Percentiles rank a stretch among this genome's conserved stretches.
Evolutionary conservation across 2,888 invertebrate species (phyloP).

Genomic region (Phorcus lineatus): DNA sequence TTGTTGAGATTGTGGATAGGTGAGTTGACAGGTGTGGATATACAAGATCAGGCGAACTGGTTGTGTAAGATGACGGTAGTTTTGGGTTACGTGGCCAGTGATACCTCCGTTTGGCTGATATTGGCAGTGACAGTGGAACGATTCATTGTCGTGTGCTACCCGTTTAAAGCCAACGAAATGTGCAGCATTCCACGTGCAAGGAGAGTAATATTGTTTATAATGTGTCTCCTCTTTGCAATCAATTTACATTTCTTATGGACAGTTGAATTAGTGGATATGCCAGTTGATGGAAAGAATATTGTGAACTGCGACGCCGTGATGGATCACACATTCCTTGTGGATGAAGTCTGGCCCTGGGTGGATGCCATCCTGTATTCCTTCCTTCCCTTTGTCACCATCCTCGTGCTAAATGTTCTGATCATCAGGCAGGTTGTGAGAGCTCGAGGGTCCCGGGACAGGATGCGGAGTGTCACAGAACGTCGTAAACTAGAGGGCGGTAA

Average conservation of each 20-base stretch:
- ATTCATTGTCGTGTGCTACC: constrained; percentile 72
- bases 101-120: constrained; percentile 73
- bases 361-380: constrained; percentile 71
- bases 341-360: constrained; percentile 71
- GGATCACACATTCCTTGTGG: constrained; percentile 45
- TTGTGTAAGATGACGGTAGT: constrained; percentile 67
- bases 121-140: constrained; percentile 72
- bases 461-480: constrained; percentile 25
- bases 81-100: constrained; percentile 67
- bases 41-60: constrained; percentile 61
- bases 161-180: constrained; percentile 65
- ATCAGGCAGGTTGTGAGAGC: constrained; percentile 66
- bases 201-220: constrained; percentile 57
- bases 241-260: constrained; percentile 72
- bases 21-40: constrained; percentile 62
- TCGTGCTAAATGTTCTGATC: constrained; percentile 68
- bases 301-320: constrained; percentile 47
- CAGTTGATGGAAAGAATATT: constrained; percentile 38
- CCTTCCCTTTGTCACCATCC: constrained; percentile 66
- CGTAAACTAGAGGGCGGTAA: constrained; percentile 5
- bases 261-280: constrained; percentile 46
- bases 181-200: constrained; percentile 65
- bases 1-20: constrained; percentile 70
- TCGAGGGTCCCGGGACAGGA: constrained; percentile 14
- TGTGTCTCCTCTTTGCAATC: constrained; percentile 57